Conservation (phyloP, 2,797 vertebrate genomes). For the Eulemur albifrons region DNA sequence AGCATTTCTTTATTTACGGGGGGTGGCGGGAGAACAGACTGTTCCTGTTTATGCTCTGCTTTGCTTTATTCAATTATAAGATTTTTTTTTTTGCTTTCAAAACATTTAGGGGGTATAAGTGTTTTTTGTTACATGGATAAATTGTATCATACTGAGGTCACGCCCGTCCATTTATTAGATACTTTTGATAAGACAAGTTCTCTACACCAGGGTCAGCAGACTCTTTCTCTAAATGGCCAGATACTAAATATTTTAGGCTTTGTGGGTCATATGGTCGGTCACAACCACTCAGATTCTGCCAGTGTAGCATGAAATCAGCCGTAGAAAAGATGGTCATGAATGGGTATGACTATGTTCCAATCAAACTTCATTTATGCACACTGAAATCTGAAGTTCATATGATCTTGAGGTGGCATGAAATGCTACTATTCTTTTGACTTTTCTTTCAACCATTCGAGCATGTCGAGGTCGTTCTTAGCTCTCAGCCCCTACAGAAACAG, state of each 20-base stretch:
- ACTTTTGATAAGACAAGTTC: background rate
- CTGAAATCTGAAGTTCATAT: background rate
- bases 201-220: background rate
- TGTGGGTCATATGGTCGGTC: fast-evolving
- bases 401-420: background rate
- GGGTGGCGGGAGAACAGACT: background rate
- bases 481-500: background rate
- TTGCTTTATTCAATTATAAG: background rate
- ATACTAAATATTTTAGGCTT: background rate
- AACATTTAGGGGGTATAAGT: background rate
- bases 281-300: background rate
- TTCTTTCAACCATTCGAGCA: background rate
- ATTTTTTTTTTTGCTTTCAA: background rate
- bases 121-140: background rate
- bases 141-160: background rate
- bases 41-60: background rate
- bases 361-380: background rate
- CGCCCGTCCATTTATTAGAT: background rate
- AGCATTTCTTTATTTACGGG: background rate
- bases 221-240: background rate
- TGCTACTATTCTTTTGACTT: background rate
- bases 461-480: background rate
- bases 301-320: fast-evolving
- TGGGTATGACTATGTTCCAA: fast-evolving
- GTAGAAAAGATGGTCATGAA: background rate